These are phyloP conservation scores for Cephus runcator DNA, from an alignment of 2,888 invertebrate species.

Conservation along the genomic window DNA sequence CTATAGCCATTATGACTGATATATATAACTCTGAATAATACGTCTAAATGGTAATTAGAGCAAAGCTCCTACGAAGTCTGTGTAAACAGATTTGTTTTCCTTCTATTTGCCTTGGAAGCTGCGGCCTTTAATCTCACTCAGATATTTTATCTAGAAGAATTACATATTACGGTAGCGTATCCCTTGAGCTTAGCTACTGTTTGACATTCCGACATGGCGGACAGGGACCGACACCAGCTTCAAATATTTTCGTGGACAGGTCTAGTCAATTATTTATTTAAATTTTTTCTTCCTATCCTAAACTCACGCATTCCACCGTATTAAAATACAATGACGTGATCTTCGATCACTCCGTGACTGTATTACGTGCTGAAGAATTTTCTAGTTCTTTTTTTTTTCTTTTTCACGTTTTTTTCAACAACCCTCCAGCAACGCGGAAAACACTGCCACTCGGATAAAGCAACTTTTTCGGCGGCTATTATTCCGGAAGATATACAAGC, in stretches of 20 bases:
- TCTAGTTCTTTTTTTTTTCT: not conserved
- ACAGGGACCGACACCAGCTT: not conserved
- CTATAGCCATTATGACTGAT: not conserved
- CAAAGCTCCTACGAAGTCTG: not conserved
- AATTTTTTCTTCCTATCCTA: not conserved
- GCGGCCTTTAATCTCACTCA: not conserved
- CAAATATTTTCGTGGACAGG: not conserved
- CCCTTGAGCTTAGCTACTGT: not conserved
- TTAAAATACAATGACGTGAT: not conserved
- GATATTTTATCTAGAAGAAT: not conserved
- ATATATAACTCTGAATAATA: not conserved
- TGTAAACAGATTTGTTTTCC: not conserved
- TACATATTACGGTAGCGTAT: not conserved
- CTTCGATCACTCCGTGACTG: not conserved
- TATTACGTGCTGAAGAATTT: not conserved
- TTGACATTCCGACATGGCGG: not conserved
- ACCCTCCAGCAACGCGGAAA: slow-evolving; percentile 6
- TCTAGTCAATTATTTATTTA: not conserved
- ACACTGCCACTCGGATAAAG: slow-evolving; percentile 13
- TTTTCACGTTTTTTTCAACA: slow-evolving; percentile 7
- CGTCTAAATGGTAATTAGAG: not conserved
- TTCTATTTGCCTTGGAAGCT: not conserved
- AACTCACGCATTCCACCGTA: not conserved
- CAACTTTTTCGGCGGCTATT: slow-evolving; percentile 29
- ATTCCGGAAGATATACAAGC: slow-evolving; percentile 32